Base-by-base conservation (phyloP, 2,797 vertebrate genomes). In the Aulostomus chinensis region DNA sequence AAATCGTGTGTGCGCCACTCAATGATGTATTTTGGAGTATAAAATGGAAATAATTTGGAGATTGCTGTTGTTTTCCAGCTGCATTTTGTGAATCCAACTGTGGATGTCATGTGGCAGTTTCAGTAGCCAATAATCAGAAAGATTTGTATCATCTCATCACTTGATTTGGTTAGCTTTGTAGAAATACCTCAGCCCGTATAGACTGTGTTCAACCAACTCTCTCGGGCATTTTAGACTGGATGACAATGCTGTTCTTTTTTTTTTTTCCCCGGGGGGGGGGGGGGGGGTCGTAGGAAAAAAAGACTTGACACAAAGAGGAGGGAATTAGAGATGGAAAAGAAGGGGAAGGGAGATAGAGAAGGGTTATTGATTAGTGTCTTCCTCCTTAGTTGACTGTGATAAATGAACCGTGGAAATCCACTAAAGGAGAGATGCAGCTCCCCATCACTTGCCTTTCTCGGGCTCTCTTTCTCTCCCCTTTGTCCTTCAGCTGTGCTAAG, bases 401-500 rank as follows among this genome's bases (percentile, higher is more conserved):
- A 76, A 68, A 85, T 82, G 72, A 77, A 81, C 62, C 41, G 46
- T 74, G 65, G 60, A 78, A 78, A 78, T 56, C 55, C 51, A 59
- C 66, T 51, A 70, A 77, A 57, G 56, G 46, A 54, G 63, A 34
- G 62, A 67, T 72, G 63, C 54, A 35, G 13, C 59, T 53, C 21
- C 55, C n/a, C 5, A 26, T 8, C 38, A 13, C 35, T 18, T 11
- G 57, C 54, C 37, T 64, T 48, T 30, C 52, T 28, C 49, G 31
- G n/a, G n/a, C 34, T 15, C 21, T 30, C 21, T 11, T 8, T 51
- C 59, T 64, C 54, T 54, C 50, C 77, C 55, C 57, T 73, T 78
- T 87, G 86, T 73, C 86, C 86, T 89, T 88, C 83, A 86, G 74
- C 62, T 14, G 41, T 32, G 42, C 65, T 68, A 58, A 62, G 45